Base-by-base conservation (phyloP, 1,140 invertebrate genomes). In the Brachionus paranguensis region DNA sequence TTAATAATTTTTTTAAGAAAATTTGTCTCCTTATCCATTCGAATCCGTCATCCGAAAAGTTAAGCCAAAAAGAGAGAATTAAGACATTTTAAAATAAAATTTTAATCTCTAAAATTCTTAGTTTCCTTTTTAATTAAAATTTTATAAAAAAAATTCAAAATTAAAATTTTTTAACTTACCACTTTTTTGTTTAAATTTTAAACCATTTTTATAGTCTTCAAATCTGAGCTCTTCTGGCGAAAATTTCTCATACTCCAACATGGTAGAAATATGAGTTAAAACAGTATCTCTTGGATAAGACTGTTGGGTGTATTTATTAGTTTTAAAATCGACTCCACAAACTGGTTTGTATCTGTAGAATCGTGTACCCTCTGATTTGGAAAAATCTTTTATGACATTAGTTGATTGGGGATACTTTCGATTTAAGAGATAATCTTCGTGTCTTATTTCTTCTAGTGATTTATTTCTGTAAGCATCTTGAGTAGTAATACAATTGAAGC, bases 171-270 rank as follows among this genome's bases (percentile, higher is more conserved):
- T 7, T 3, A 43, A 72, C 14, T 47, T 76, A 50, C 72, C 72
- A 41, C 20, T 45, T 45, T 74, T 74, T 76, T 24, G 2, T 50
- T 47, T 50, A n/a, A 10, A 76, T 76, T 76, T 76, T 50, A 24
- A 14, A 12, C n/a, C 43, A 50, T 76, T 76, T 12, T 47, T 47
- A 76, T 76, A 76, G 33, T 76, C 72, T 5, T 12, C n/a, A 76
- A 76, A 76, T 76, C 72, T 76, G 4, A 76, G 24, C n/a, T 76
- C 72, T 76, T 76, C 72, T 2, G 45, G 43, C 0, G 72, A 76
- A 24, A 53, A 20, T 6, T 76, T 76, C 47, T 76, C 72, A 53
- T 76, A 76, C 47, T 76, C 72, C 43, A 76, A 50, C 72, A 76
- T 76, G 7, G 43, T 47, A 50, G 20, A 50, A n/a, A 76, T 76